Conservation (phyloP, 1,140 invertebrate species). For the Cheumatopsyche charites region DNA sequence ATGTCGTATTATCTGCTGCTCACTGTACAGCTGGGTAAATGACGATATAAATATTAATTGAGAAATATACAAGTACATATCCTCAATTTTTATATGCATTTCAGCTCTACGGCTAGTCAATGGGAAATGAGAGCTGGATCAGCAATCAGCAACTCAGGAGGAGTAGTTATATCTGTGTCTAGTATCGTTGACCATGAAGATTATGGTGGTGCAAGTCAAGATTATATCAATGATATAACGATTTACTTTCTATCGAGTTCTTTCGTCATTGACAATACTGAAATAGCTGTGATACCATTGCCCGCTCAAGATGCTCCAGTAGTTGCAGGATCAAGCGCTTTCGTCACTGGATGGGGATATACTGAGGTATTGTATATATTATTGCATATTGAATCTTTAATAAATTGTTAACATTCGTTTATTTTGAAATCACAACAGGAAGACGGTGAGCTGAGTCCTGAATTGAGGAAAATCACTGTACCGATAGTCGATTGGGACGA, state of each 20-base stretch:
- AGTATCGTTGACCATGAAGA: neutral
- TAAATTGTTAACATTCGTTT: no score
- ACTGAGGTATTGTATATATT: no score
- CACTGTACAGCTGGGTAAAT: constrained; percentile 60
- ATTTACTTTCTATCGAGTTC: neutral
- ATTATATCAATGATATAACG: neutral
- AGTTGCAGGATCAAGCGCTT: neutral
- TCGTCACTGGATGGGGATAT: constrained; percentile 22
- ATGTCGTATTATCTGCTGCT: constrained; percentile 65
- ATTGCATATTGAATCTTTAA: no score
- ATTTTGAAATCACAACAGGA: constrained; percentile 12
- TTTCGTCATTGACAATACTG: neutral
- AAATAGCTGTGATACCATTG: neutral
- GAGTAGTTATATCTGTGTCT: neutral
- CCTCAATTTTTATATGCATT: no score
- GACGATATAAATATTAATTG: neutral
- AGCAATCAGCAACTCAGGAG: neutral
- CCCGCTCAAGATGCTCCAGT: neutral
- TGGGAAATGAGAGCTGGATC: constrained; percentile 6
- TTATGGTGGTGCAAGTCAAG: no score
- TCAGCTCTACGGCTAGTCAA: neutral
- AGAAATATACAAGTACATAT: no score
- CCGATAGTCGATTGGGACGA: constrained; percentile 51
- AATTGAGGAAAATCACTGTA: constrained; percentile 53
- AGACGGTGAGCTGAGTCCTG: constrained; percentile 49